These are phyloP conservation scores for Sylvicola fuscatus DNA, from an alignment of 2,888 invertebrate species.

Conservation along the genomic window DNA sequence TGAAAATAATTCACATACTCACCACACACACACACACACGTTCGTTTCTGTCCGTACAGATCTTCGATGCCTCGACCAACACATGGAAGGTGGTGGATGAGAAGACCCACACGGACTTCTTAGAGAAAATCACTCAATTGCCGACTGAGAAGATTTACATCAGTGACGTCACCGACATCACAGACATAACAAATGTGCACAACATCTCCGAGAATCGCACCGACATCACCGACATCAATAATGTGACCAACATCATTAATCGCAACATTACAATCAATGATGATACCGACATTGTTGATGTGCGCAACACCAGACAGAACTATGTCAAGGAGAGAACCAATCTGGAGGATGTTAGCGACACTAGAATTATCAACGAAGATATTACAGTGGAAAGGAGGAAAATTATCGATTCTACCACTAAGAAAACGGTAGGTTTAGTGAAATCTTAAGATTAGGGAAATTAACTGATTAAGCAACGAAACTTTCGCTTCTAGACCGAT, in stretches of 20 bases:
- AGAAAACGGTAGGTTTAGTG: too few relatives aligned
- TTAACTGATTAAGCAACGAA: too few relatives aligned
- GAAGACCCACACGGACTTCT: constrained; percentile 24
- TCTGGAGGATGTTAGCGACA: too few relatives aligned
- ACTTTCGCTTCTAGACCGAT: too few relatives aligned
- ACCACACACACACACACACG: constrained; percentile 1
- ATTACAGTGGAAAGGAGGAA: too few relatives aligned
- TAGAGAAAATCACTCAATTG: constrained; percentile 24
- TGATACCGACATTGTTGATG: constrained; percentile 5
- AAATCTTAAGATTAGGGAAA: too few relatives aligned
- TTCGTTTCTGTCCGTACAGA: constrained; percentile 11
- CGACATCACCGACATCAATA: constrained; percentile 14
- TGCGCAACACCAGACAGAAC: too few relatives aligned
- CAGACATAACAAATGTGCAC: constrained; percentile 14
- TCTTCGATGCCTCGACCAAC: constrained; percentile 25
- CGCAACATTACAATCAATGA: constrained; percentile 4
- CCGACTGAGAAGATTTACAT: constrained; percentile 22
- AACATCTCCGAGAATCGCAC: constrained; percentile 10
- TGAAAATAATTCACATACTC: background rate
- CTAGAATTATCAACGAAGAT: too few relatives aligned
- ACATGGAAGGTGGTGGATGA: constrained; percentile 26
- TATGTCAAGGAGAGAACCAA: too few relatives aligned
- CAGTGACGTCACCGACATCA: constrained; percentile 25
- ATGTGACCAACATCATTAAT: constrained; percentile 2
- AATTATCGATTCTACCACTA: too few relatives aligned